Evolutionary conservation across 2,797 vertebrate genomes (phyloP).

Genomic region (Falco peregrinus): DNA sequence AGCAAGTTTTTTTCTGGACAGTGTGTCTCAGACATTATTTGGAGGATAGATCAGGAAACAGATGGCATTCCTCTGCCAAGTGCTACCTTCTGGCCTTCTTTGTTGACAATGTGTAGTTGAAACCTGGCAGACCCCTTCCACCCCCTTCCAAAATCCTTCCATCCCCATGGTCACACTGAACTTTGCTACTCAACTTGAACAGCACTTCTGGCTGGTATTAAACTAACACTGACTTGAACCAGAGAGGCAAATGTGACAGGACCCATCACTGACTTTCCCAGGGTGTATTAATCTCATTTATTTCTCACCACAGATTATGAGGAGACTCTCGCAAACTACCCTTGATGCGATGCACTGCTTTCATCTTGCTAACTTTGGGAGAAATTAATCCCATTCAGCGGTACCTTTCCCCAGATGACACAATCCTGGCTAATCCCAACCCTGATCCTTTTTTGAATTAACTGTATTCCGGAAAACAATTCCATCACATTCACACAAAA

Average conservation of each 20-base stretch:
- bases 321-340: not conserved
- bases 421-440: not conserved
- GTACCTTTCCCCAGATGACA: not conserved
- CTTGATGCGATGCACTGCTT: not conserved
- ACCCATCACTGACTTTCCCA: not conserved
- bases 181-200: not conserved
- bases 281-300: not conserved
- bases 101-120: not conserved
- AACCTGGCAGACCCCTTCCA: not conserved
- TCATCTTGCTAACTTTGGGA: not conserved
- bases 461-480: not conserved
- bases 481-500: not conserved
- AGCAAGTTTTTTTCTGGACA: not conserved
- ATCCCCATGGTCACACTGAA: not conserved
- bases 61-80: rapidly evolving
- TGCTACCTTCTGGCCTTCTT: not conserved
- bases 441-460: not conserved
- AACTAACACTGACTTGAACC: not conserved
- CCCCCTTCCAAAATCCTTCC: not conserved
- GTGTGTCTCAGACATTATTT: not conserved
- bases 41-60: not conserved
- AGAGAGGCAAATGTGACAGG: not conserved
- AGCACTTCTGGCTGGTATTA: not conserved
- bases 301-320: not conserved
- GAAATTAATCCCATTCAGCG: not conserved